These are phyloP conservation scores for Stichodactyla helianthus DNA, from an alignment of 64 coral and sea anemone species.

Conservation along the genomic window DNA sequence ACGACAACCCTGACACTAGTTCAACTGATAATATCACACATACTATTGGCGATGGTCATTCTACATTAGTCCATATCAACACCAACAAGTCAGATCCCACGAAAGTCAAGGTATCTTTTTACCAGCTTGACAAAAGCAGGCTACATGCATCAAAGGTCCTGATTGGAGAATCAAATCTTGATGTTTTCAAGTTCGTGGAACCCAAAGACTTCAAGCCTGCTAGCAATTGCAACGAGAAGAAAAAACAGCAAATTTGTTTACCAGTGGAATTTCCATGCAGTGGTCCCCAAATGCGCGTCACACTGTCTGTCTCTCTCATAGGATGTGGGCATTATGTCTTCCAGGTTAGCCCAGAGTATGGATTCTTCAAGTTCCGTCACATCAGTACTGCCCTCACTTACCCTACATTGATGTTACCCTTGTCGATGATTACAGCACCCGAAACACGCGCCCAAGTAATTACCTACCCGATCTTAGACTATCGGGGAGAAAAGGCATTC, in stretches of 20 bases:
- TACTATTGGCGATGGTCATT: conserved; percentile 13
- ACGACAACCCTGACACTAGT: background rate
- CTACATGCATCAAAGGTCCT: background rate
- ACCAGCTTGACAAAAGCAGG: background rate
- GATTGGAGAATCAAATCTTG: background rate
- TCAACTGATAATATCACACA: background rate
- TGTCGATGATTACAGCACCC: background rate
- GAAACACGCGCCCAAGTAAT: background rate
- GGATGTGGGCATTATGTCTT: background rate
- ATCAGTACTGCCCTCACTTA: background rate
- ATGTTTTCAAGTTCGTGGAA: background rate
- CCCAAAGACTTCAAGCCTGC: background rate
- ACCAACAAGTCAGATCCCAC: background rate
- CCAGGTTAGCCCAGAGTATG: conserved; percentile 15
- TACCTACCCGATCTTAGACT: conserved; percentile 28
- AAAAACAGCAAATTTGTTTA: background rate
- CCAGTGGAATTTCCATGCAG: background rate
- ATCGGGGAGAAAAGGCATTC: conserved; percentile 18
- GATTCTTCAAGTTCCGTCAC: background rate
- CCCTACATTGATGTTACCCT: background rate
- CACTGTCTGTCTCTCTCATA: background rate
- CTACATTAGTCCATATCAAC: background rate
- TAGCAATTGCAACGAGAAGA: background rate
- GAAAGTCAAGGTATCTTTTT: background rate
- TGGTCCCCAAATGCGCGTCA: background rate